Base-by-base conservation (phyloP, 2,888 invertebrate species). In the Hololepta plana region DNA sequence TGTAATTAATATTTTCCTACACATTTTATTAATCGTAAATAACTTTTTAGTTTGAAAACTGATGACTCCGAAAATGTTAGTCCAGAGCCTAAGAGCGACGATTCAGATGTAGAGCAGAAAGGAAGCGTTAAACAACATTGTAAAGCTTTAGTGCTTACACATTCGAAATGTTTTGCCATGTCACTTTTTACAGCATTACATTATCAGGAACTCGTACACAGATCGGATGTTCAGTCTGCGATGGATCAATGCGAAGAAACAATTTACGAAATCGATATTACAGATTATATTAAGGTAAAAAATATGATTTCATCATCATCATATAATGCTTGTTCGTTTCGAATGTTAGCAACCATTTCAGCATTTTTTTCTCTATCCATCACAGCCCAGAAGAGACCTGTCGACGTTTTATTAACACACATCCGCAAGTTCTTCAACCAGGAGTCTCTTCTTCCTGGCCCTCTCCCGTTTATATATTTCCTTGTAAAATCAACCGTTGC, bases 191-290 rank as follows among this genome's bases (percentile, higher is more conserved):
- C 64, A 31, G 67, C 72, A 3, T 51, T 79, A 22, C 67, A 71
- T 38, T 51, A 58, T 20, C 64, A 63, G 28, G 56, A 61, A 20
- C 55, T 57, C 24, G 52, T 77, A 12, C 62, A 67, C 37, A 56
- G 56, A 21, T 56, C 60, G 21, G 76, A 79, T 45, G 65, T 77
- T 34, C 67, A 72, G 34, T 62, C 67, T 5, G 72, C 73, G 13
- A 67, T 79, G 36, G 69, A 70, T 37, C 67, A 73, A 36, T 77
- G 77, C 47, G 68, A 72, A 38, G 72, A 75, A 53, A 60, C 62
- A 5, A 48, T 67, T 3, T 54, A 69, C 24, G 72, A 74, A 47
- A 64, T 75, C 33, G 71, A 76, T 42, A 68, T 77, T 29, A 71
- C 74, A 2, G 60, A 69, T 33, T 79, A 73, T 45, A 51, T 77